phyloP scores from a whole-genome alignment of 1,140 invertebrate genomes.

The Drosophila willistoni region DNA sequence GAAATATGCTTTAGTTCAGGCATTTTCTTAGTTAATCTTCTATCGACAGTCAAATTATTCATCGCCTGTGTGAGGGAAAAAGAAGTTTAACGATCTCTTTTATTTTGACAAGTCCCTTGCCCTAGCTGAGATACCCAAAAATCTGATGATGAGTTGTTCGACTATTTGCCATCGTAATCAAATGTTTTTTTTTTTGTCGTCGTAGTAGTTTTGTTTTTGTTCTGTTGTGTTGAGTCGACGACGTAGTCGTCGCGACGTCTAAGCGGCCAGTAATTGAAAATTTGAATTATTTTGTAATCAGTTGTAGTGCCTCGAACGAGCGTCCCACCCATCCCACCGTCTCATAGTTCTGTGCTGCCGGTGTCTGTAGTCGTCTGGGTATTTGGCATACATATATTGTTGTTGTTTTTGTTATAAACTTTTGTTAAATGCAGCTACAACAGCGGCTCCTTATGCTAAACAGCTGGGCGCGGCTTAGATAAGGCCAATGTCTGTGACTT shows the following conservation, averaged over 20 bases:
- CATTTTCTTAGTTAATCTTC: no score
- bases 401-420: constrained; percentile 60
- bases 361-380: not conserved
- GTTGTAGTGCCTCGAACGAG: constrained; percentile 30
- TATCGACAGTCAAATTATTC: no score
- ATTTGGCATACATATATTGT: not conserved
- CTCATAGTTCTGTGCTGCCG: not conserved
- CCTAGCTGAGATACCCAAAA: not conserved
- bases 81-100: no score
- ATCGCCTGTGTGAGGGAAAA: no score
- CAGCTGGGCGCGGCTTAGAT: constrained; percentile 56
- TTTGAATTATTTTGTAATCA: constrained; percentile 79
- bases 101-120: not conserved
- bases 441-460: constrained; percentile 68
- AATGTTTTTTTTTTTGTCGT: constrained; percentile 48
- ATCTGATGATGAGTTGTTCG: constrained; percentile 1
- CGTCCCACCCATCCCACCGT: not conserved
- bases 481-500: constrained; percentile 70
- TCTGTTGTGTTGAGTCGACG: constrained; percentile 14
- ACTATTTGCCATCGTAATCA: constrained; percentile 56
- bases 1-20: not conserved
- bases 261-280: constrained; percentile 67
- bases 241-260: constrained; percentile 67
- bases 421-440: constrained; percentile 44
- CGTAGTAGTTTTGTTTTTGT: constrained; percentile 32